Conservation (phyloP, 2,113 vertebrate species). For the Aegotheles bennettii region DNA sequence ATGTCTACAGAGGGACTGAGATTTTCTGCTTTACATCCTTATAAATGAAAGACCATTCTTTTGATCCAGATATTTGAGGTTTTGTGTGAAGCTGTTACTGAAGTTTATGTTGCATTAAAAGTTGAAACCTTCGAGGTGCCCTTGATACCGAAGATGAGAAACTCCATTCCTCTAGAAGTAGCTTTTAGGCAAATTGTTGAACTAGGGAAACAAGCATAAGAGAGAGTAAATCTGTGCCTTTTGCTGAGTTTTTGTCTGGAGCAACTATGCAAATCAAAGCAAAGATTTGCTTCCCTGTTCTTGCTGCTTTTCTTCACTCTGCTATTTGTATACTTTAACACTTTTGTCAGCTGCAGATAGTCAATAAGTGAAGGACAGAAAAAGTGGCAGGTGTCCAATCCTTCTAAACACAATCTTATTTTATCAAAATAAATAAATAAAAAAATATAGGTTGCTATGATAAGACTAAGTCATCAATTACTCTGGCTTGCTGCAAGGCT, state of each 20-base stretch:
- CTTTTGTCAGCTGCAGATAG: slow-evolving; percentile 37
- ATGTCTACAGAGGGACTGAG: neutral
- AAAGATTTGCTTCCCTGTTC: neutral
- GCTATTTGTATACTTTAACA: slow-evolving; percentile 28
- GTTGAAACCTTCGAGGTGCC: neutral
- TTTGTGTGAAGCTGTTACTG: neutral
- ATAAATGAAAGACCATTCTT: neutral
- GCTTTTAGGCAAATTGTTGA: neutral
- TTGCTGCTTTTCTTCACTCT: neutral
- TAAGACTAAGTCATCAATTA: slow-evolving; percentile 2
- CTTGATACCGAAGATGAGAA: neutral
- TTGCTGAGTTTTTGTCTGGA: slow-evolving; percentile 13
- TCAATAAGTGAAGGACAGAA: neutral
- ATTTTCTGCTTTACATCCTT: neutral
- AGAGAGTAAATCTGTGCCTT: neutral
- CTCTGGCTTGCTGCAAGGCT: neutral
- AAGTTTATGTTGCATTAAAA: neutral
- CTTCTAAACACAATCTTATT: neutral
- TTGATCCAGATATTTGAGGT: neutral
- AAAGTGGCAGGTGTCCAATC: slow-evolving; percentile 18
- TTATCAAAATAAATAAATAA: neutral
- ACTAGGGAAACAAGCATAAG: neutral
- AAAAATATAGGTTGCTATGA: neutral
- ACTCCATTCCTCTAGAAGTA: neutral
- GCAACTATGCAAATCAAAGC: neutral